These are phyloP conservation scores for Simalia tracyae DNA, from an alignment of 2,797 vertebrate species.

Conservation along the genomic window DNA sequence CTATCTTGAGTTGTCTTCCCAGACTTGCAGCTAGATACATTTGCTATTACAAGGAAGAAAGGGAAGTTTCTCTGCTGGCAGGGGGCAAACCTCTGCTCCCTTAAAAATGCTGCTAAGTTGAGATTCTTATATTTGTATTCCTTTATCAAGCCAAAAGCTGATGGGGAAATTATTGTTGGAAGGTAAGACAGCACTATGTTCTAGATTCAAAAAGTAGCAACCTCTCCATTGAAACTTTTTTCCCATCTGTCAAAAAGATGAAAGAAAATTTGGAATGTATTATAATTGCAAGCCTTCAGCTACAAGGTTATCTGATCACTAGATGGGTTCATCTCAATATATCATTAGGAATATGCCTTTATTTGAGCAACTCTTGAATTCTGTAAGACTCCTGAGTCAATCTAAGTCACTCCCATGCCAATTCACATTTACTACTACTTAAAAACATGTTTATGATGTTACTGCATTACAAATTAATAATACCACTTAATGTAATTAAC, in stretches of 20 bases:
- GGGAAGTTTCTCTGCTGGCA: not conserved
- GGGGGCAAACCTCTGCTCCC: not conserved
- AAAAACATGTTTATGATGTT: slow-evolving; percentile 29
- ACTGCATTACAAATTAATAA: slow-evolving; percentile 11
- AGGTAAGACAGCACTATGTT: not conserved
- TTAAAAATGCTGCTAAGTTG: not conserved
- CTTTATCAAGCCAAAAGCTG: not conserved
- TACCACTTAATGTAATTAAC: not conserved
- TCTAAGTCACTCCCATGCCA: slow-evolving; percentile 61
- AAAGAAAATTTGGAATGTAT: not conserved
- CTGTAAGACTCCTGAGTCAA: slow-evolving; percentile 54
- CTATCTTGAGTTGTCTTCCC: no score
- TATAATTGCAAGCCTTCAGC: not conserved
- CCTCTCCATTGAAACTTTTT: not conserved
- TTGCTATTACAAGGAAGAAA: no score
- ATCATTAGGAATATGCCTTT: slow-evolving; percentile 35
- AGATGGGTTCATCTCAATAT: not conserved
- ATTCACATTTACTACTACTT: slow-evolving; percentile 50
- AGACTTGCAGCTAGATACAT: no score
- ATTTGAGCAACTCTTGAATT: slow-evolving; percentile 58
- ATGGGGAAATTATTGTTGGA: not conserved
- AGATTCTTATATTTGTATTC: not conserved
- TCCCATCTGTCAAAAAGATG: not conserved
- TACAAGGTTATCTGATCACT: not conserved
- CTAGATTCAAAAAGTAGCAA: not conserved